A percentile compares a stretch with the other conserved stretches of the same genome.
These are phyloP conservation scores for Chouioia cunea DNA, from an alignment of 2,888 invertebrate species.

Conservation along the genomic window DNA sequence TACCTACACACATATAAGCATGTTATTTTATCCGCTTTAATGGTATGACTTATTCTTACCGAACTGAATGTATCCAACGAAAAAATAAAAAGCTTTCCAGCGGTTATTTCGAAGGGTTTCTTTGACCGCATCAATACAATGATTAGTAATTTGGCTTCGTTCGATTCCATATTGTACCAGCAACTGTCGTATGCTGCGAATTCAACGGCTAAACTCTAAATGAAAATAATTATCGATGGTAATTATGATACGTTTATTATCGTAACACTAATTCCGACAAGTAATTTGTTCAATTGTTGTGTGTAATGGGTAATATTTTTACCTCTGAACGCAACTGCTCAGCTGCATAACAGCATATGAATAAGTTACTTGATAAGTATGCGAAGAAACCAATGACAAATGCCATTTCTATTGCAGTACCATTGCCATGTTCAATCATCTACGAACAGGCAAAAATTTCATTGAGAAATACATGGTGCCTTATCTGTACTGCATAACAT, in stretches of 20 bases:
- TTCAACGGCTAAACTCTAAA: slow-evolving; percentile 52
- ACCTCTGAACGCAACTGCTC: slow-evolving; percentile 14
- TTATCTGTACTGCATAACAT: neutral
- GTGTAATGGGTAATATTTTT: neutral
- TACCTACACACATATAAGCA: neutral
- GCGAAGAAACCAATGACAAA: neutral
- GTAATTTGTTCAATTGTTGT: slow-evolving; percentile 2
- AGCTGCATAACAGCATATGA: slow-evolving; percentile 45
- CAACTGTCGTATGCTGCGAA: slow-evolving; percentile 49
- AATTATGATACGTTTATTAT: too few relatives aligned
- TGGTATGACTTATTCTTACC: neutral
- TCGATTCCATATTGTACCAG: slow-evolving; percentile 51
- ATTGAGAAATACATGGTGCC: too few relatives aligned
- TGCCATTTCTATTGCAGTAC: neutral
- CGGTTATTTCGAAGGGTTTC: slow-evolving; percentile 53
- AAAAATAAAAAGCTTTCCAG: slow-evolving; percentile 55
- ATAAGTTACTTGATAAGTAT: slow-evolving; percentile 26
- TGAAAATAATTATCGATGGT: neutral
- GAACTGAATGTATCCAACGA: slow-evolving; percentile 46
- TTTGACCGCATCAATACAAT: slow-evolving; percentile 50
- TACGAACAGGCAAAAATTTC: neutral
- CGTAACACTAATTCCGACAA: too few relatives aligned
- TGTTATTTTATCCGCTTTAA: neutral
- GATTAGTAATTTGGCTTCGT: slow-evolving; percentile 47
- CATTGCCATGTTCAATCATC: neutral